Evolutionary conservation across 2,797 vertebrate genomes (phyloP).

Genomic region (Cirrhinus molitorella): DNA sequence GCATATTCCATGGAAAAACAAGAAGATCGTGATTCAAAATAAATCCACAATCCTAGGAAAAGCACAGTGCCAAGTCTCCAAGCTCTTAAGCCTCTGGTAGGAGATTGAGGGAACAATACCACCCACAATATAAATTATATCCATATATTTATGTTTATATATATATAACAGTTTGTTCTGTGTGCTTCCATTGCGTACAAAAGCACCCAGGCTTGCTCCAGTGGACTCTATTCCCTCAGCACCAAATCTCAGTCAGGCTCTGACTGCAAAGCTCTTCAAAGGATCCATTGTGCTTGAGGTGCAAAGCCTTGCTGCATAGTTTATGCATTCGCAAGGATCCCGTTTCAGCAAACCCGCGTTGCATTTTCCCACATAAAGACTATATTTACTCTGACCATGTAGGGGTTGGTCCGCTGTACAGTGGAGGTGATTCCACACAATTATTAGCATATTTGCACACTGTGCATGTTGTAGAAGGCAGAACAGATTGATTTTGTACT

Average conservation of each 20-base stretch:
- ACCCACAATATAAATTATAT: slow-evolving; percentile 20
- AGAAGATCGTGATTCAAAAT: neutral
- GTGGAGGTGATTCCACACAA: neutral
- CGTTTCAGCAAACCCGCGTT: slow-evolving; percentile 7
- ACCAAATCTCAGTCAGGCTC: slow-evolving; percentile 25
- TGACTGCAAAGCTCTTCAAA: slow-evolving; percentile 37
- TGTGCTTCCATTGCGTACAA: neutral
- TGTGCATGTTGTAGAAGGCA: slow-evolving; percentile 20
- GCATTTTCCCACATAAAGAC: slow-evolving; percentile 16
- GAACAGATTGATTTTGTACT: slow-evolving; percentile 43
- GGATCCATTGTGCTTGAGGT: slow-evolving; percentile 27
- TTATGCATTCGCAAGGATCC: slow-evolving; percentile 24
- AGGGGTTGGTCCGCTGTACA: neutral
- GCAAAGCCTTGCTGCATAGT: slow-evolving; percentile 28
- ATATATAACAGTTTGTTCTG: neutral
- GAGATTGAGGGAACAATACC: slow-evolving; percentile 24
- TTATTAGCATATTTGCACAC: slow-evolving; percentile 36
- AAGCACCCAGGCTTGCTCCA: slow-evolving; percentile 5
- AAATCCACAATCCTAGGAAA: neutral
- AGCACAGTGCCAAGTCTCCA: neutral
- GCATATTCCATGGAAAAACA: slow-evolving; percentile 5
- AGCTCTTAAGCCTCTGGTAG: neutral
- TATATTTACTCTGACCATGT: slow-evolving; percentile 30
- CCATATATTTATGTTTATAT: neutral
- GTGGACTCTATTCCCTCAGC: slow-evolving; percentile 4